Evolutionary conservation across 2,797 vertebrate genomes (phyloP).

Genomic region (Pitangus sulphuratus): DNA sequence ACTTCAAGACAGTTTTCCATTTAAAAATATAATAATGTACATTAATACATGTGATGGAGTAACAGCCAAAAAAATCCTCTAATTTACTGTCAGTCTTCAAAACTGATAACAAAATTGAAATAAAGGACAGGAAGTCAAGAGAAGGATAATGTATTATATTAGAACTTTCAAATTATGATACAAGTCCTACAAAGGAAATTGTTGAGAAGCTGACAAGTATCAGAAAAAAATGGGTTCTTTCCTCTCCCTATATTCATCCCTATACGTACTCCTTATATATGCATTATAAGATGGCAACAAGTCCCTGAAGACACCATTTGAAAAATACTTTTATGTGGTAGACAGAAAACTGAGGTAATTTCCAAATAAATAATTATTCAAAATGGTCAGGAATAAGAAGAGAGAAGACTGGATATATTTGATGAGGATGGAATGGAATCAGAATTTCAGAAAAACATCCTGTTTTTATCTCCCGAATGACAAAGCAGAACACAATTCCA

Average conservation of each 20-base stretch:
- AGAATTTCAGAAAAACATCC: neutral
- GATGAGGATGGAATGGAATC: neutral
- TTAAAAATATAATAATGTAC: neutral
- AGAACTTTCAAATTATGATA: neutral
- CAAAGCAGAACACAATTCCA: neutral
- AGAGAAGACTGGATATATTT: neutral
- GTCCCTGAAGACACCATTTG: neutral
- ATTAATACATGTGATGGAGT: neutral
- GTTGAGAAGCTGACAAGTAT: neutral
- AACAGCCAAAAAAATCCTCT: neutral
- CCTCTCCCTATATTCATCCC: neutral
- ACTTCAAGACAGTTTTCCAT: neutral
- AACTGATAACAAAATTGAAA: neutral
- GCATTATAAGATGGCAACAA: neutral
- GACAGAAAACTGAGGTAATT: neutral
- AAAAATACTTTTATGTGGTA: neutral
- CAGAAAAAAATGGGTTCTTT: neutral
- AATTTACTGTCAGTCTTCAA: neutral
- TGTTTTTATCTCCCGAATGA: neutral
- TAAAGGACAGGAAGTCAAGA: neutral
- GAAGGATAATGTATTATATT: neutral
- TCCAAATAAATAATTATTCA: neutral
- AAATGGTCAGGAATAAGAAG: neutral
- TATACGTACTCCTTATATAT: neutral
- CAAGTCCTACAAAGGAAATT: neutral